Evolutionary conservation across 2,888 invertebrate genomes (phyloP).

Genomic region (Parnassius apollo): DNA sequence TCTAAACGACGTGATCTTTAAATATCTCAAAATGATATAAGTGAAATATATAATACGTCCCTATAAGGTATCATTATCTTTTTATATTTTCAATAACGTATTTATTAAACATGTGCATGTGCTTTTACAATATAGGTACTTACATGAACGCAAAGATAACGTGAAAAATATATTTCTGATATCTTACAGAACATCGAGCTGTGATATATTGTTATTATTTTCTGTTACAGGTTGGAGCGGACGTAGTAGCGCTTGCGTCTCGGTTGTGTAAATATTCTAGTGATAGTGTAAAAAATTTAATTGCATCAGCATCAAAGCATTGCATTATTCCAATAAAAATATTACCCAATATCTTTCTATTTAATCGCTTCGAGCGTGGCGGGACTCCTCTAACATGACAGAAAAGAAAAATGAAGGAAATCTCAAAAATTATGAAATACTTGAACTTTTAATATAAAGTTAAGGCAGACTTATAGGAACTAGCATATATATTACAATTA

Average conservation of each 20-base stretch:
- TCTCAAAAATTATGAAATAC: too few species aligned
- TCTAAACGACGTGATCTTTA: too few species aligned
- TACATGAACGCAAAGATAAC: neutral
- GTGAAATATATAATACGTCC: too few species aligned
- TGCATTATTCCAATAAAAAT: slow-evolving; percentile 64
- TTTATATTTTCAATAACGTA: too few species aligned
- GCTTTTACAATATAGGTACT: too few species aligned
- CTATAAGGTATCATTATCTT: too few species aligned
- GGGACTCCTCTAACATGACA: neutral
- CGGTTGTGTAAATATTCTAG: slow-evolving; percentile 66
- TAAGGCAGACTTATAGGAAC: too few species aligned
- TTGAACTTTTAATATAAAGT: too few species aligned
- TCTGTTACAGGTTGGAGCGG: slow-evolving; percentile 66
- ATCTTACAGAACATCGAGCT: slow-evolving; percentile 44
- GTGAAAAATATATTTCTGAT: slow-evolving; percentile 45
- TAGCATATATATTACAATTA: too few species aligned
- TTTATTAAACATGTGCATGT: too few species aligned
- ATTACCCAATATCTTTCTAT: slow-evolving; percentile 30
- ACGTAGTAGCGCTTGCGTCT: slow-evolving; percentile 44
- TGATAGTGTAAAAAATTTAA: slow-evolving; percentile 63
- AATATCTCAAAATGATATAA: too few species aligned
- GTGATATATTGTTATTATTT: slow-evolving; percentile 65
- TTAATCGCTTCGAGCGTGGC: neutral
- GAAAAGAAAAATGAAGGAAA: too few species aligned
- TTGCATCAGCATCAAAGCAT: slow-evolving; percentile 49